Conservation (phyloP, 2,113 vertebrate genomes). For the Myxocyprinus asiaticus region DNA sequence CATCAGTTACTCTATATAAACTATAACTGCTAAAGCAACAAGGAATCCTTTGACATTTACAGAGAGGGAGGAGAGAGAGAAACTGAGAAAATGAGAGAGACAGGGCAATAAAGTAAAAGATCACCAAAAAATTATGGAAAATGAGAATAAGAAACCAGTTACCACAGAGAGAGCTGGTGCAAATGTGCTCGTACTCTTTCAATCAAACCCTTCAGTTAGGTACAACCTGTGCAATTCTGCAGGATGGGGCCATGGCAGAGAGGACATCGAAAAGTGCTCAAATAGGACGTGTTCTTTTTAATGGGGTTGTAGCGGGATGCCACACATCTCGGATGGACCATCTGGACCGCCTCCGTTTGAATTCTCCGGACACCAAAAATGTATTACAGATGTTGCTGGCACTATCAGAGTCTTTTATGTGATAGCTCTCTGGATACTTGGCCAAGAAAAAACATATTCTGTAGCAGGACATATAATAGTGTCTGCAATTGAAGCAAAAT, state of each 20-base stretch:
- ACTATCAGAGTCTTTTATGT: constrained; percentile 37
- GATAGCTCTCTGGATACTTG: constrained; percentile 37
- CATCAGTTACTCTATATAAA: background rate
- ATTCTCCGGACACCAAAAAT: constrained; percentile 6
- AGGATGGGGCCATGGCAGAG: background rate
- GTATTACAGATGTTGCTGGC: constrained; percentile 36
- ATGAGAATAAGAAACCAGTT: no score
- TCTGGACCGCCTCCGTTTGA: constrained; percentile 21
- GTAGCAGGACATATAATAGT: constrained; percentile 36
- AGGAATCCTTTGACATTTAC: background rate
- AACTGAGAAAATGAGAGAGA: background rate
- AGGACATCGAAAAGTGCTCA: constrained; percentile 1
- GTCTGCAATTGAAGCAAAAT: constrained; percentile 40
- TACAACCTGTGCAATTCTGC: background rate
- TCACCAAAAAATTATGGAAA: background rate
- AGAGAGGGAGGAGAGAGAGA: background rate
- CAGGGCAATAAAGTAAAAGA: no score
- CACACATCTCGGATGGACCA: background rate
- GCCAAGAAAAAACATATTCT: constrained; percentile 40
- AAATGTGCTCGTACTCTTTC: background rate
- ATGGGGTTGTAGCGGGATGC: constrained; percentile 17
- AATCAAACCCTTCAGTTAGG: background rate
- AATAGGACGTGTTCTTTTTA: constrained; percentile 23
- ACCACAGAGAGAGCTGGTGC: no score
- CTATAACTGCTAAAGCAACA: background rate